Evolutionary conservation across 2,888 invertebrate species (phyloP), one percentile per base, ranked within the genome.

Genomic region (Ecdyonurus torrentis): DNA sequence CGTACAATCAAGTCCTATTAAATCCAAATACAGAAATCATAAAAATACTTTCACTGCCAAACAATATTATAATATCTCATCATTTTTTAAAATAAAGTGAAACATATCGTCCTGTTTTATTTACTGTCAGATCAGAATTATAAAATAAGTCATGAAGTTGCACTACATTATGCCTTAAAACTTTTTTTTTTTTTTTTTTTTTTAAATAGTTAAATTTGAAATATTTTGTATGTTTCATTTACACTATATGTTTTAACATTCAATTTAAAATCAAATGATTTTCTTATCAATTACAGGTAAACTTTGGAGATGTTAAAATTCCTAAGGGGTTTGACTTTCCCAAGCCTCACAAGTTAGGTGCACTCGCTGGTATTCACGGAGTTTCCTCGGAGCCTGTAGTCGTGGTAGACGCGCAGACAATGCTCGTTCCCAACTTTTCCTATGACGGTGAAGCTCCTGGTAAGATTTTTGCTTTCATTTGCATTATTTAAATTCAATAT

Each of bases 401-500:
- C 58, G 83, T 93, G 66, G 92, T 94, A 58, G 94, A 95, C 75
- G 91, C 94, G 22, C 94, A 94, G 78, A 94, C 94, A 20, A 81
- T 94, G 68, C 81, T 94, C 68, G 82, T 95, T 69, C 92, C 93
- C 23, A 87, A 89, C 77, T 90, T 95, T 75, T 89, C 87, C 18
- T 94, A 92, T 72, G 94, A 95, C 71, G 94, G 94, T 65, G 88
- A 89, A 76, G 93, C 93, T 59, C 94, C 93, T 73, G 92, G 92
- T 92, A 72, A 76, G 75, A n/a, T n/a, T n/a, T n/a, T n/a, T n/a
- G n/a, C n/a, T n/a, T n/a, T n/a, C n/a, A n/a, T n/a, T n/a, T n/a
- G n/a, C n/a, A n/a, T n/a, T n/a, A n/a, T n/a, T n/a, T n/a, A n/a
- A n/a, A n/a, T n/a, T n/a, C n/a, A n/a, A n/a, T n/a, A n/a, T n/a